Base-by-base conservation (phyloP, 1,140 invertebrate species). In the Pachyrhynchus sulphureomaculatus region DNA sequence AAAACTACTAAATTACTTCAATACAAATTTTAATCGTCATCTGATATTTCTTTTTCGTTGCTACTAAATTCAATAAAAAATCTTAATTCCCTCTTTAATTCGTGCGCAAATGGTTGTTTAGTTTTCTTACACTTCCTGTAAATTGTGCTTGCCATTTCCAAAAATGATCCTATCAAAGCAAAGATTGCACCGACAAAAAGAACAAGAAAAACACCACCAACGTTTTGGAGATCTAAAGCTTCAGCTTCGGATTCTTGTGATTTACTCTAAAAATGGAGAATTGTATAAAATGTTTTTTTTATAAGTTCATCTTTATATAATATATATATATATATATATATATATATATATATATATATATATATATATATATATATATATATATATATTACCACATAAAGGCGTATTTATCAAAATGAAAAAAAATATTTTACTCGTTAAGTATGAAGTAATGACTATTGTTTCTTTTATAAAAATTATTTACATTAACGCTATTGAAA, bases 201-300 rank as follows among this genome's bases (percentile, higher is more conserved):
- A 18, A 89, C 85, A 18, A 88, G 75, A 71, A 89, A 90, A 62
- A 90, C 88, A 39, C 88, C 88, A 61, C 86, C 86, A 0, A 88
- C 86, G 62, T 88, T 88, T 62, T 83, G 78, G 65, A 86, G 76
- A 59, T 80, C 80, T 3, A 85, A 66, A 20, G 76, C 72, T 37
- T 72, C 70, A 17, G 76, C 75, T 62, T 74, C 65, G 15, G 65
- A 67, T 42, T 56, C 65, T 59, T 67, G 62, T 6, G 59, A 64
- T 20, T 62, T 63, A 18, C 52, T 48, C 67, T 69, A 55, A 17
- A 66, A 68, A 36, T 36, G 59, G 41, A 20, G 10, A 63, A 33
- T 53, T 23, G 45, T 21, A 37, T 9, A 32, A 17, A 36, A n/a
- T n/a, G n/a, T n/a, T n/a, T n/a, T n/a, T n/a, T n/a, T n/a, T n/a